A percentile compares a stretch with the other conserved stretches of the same genome.
These are phyloP conservation scores for Lota lota DNA, from an alignment of 2,113 vertebrate species.

Conservation along the genomic window DNA sequence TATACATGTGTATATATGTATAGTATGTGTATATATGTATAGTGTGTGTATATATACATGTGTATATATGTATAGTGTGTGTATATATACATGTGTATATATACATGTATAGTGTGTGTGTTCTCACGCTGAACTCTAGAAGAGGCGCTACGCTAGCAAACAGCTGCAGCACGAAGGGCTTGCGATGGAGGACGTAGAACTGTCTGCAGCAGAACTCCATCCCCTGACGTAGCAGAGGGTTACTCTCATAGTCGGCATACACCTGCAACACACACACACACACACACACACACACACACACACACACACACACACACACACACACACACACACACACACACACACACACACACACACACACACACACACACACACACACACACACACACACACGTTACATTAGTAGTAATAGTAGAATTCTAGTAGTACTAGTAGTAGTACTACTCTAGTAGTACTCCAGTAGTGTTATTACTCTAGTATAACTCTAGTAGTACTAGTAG, in stretches of 20 bases:
- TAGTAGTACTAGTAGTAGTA: too few relatives aligned
- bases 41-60: background rate
- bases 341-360: background rate
- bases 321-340: background rate
- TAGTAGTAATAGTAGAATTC: too few relatives aligned
- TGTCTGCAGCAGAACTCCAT: slow-evolving; percentile 95
- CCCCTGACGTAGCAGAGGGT: slow-evolving; percentile 88
- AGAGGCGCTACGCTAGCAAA: slow-evolving; percentile 96
- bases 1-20: background rate
- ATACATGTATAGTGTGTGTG: background rate
- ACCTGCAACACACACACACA: slow-evolving; percentile 71
- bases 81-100: background rate
- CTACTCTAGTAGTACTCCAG: too few relatives aligned
- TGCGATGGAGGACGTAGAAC: slow-evolving; percentile 97
- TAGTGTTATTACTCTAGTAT: too few relatives aligned
- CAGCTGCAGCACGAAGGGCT: slow-evolving; percentile 93
- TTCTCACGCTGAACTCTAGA: slow-evolving; percentile 91
- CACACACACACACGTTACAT: too few relatives aligned
- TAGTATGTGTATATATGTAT: background rate
- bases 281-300: background rate
- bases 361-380: too few relatives aligned
- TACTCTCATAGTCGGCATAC: slow-evolving; percentile 94
- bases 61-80: background rate
- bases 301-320: background rate
- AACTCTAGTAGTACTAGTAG: too few relatives aligned